Evolutionary conservation across 2,113 vertebrate species (phyloP).

Genomic region (Phodopus roborovskii): DNA sequence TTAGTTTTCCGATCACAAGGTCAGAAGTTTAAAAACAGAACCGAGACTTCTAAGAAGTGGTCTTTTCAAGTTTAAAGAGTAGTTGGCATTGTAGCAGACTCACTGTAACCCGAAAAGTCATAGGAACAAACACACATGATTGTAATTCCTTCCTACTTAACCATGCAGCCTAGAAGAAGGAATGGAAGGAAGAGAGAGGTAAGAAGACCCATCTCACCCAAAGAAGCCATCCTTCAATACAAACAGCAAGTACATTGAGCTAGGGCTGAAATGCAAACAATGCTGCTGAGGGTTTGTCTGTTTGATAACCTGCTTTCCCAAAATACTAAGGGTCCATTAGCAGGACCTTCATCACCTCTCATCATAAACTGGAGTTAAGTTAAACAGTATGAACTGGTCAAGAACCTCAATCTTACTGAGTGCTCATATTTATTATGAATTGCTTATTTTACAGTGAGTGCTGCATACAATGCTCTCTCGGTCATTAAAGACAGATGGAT

Average conservation of each 20-base stretch:
- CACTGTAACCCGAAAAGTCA: background rate
- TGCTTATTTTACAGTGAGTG: background rate
- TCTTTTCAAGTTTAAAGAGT: background rate
- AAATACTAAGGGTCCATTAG: background rate
- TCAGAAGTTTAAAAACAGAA: background rate
- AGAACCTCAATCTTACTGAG: background rate
- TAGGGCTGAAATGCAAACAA: background rate
- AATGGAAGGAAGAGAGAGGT: background rate
- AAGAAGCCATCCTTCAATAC: background rate
- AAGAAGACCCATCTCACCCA: background rate
- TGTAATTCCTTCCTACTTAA: background rate
- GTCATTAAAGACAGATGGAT: background rate
- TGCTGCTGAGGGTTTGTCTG: background rate
- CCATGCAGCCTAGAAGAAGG: background rate
- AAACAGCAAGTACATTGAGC: background rate
- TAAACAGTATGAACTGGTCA: background rate
- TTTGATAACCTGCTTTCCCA: background rate
- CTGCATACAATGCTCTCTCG: background rate
- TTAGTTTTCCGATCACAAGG: background rate
- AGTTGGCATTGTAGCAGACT: background rate
- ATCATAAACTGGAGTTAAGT: background rate
- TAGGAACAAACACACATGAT: background rate
- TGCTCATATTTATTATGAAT: constrained; percentile 4
- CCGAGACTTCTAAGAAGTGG: background rate
- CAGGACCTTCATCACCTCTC: background rate